Evolutionary conservation across 2,888 invertebrate species (phyloP).

Genomic region (Tenthredo notha): DNA sequence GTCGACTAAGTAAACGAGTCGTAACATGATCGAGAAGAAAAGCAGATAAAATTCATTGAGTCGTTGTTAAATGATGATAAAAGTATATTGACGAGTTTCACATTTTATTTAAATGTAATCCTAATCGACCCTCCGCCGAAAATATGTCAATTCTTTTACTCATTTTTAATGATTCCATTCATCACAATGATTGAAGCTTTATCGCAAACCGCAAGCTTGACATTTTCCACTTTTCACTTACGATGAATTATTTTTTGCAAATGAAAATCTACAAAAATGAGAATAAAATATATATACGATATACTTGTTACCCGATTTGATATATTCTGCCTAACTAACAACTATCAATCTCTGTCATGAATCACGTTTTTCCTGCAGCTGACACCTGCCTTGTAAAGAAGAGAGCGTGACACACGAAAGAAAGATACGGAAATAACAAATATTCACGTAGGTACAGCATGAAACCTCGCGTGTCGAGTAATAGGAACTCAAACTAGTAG

Average conservation of each 20-base stretch:
- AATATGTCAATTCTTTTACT: neutral
- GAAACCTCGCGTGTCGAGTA: slow-evolving; percentile 26
- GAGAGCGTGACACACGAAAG: slow-evolving; percentile 28
- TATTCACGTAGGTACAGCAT: neutral
- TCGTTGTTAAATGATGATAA: too few species aligned
- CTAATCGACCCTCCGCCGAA: neutral
- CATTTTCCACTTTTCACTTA: too few species aligned
- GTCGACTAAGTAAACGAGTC: neutral
- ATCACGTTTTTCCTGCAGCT: slow-evolving; percentile 13
- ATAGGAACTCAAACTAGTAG: neutral
- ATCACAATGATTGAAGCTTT: neutral
- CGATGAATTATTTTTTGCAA: too few species aligned
- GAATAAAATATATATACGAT: neutral
- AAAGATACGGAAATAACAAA: slow-evolving; percentile 31
- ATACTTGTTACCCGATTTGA: neutral
- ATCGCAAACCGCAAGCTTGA: neutral
- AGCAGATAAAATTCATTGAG: too few species aligned
- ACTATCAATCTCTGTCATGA: slow-evolving; percentile 24
- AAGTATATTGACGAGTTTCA: neutral
- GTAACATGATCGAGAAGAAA: neutral
- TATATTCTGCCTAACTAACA: neutral
- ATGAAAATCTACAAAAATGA: neutral
- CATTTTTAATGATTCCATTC: neutral
- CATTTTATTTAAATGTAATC: neutral
- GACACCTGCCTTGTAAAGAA: slow-evolving; percentile 27